A percentile compares a stretch with the other conserved stretches of the same genome.
Evolutionary conservation across 1,140 invertebrate genomes (phyloP).

Genomic region (Drosophila sturtevanti): DNA sequence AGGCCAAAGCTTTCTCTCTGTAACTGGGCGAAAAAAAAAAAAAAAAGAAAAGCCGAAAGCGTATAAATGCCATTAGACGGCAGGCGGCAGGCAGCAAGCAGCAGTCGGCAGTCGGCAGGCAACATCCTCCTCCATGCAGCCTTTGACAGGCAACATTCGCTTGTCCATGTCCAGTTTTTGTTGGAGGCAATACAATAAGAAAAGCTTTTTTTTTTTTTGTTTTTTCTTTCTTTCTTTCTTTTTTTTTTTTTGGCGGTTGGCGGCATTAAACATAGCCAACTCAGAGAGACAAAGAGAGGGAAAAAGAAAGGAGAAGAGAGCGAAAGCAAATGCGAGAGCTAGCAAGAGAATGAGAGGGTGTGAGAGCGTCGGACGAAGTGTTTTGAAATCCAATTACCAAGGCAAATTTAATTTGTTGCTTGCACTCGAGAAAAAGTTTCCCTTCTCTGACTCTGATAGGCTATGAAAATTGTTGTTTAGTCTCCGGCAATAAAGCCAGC

Average conservation of each 20-base stretch:
- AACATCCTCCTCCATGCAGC: slow-evolving; percentile 36
- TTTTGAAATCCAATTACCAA: slow-evolving; percentile 81
- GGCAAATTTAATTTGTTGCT: slow-evolving; percentile 80
- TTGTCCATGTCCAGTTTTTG: slow-evolving; percentile 53
- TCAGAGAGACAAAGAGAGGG: slow-evolving; percentile 31
- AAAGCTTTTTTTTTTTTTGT: slow-evolving; percentile 61
- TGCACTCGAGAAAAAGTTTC: slow-evolving; percentile 78
- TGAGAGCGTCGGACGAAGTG: slow-evolving; percentile 53
- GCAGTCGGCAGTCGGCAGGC: slow-evolving; percentile 40
- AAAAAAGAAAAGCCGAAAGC: not conserved
- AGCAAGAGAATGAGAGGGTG: slow-evolving; percentile 19
- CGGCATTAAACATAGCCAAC: slow-evolving; percentile 75
- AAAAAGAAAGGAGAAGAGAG: slow-evolving; percentile 19
- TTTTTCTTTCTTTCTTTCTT: too few species aligned
- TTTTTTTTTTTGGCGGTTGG: slow-evolving; percentile 62
- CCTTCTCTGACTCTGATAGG: slow-evolving; percentile 66
- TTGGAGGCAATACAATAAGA: slow-evolving; percentile 27
- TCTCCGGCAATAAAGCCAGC: slow-evolving; percentile 71
- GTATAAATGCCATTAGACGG: not conserved
- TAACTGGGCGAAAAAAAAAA: not conserved
- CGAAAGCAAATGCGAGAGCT: not conserved
- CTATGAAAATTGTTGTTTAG: slow-evolving; percentile 73
- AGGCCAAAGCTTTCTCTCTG: slow-evolving; percentile 69
- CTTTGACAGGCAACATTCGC: slow-evolving; percentile 51
- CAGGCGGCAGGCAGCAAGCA: slow-evolving; percentile 36